A percentile compares a stretch with the other conserved stretches of the same genome.
Conservation (phyloP, 2,888 invertebrate genomes). For the Thumatha senex region DNA sequence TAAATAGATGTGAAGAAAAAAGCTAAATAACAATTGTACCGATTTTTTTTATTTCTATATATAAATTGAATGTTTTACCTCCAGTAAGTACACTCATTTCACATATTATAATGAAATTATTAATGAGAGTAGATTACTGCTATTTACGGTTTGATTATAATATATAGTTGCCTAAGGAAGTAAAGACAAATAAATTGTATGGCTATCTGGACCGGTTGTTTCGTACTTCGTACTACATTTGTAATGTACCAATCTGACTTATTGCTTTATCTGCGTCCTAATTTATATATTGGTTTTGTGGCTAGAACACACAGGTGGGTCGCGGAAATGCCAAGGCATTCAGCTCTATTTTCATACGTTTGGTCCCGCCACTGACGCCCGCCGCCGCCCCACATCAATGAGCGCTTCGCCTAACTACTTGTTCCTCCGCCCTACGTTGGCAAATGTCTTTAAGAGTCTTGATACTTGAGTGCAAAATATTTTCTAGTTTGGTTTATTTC, state of each 20-base stretch:
- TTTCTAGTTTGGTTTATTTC: not conserved
- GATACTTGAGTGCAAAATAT: conserved; percentile 37
- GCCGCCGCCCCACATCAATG: conserved; percentile 73
- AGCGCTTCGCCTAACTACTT: conserved; percentile 61
- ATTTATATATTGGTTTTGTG: conserved; percentile 16
- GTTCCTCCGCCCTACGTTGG: conserved; percentile 55
- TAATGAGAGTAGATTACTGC: too few relatives aligned
- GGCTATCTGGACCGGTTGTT: too few relatives aligned
- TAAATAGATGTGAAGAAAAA: too few relatives aligned
- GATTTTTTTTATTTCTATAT: too few relatives aligned
- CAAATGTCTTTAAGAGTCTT: conserved; percentile 32
- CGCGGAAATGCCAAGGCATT: conserved; percentile 48
- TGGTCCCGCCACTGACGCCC: conserved; percentile 58
- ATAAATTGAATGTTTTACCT: too few relatives aligned
- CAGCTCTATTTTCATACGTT: conserved; percentile 63
- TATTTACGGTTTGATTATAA: too few relatives aligned
- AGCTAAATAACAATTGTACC: too few relatives aligned
- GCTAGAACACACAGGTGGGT: conserved; percentile 37
- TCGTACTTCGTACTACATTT: not conserved
- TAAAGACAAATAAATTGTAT: too few relatives aligned
- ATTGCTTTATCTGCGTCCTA: conserved; percentile 23
- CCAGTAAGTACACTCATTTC: too few relatives aligned
- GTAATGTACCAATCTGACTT: conserved; percentile 15
- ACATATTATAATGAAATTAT: too few relatives aligned
- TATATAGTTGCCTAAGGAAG: too few relatives aligned